phyloP scores from a whole-genome alignment of 2,888 invertebrate species.

The Diplazon laetatorius region DNA sequence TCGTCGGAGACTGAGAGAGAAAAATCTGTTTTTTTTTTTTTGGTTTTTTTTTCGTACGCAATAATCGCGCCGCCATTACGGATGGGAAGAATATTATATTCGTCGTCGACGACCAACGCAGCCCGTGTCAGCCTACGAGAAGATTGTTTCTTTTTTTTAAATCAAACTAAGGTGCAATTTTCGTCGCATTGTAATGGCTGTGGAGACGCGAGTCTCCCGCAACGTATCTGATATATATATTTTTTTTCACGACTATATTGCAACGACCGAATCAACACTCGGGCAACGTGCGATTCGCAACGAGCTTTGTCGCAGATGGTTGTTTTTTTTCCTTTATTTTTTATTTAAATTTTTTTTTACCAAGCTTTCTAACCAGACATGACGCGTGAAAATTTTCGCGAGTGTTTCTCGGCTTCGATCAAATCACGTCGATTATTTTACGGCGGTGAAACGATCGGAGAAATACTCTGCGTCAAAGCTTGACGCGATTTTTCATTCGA shows the following conservation, averaged over 20 bases:
- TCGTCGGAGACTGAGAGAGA: background rate
- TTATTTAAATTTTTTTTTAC: too few species aligned
- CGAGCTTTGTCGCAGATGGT: conserved; percentile 50
- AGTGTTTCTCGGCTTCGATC: conserved; percentile 15
- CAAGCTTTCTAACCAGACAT: conserved; percentile 31
- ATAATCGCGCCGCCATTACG: background rate
- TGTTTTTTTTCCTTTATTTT: too few species aligned
- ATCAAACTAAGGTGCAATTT: conserved; percentile 46
- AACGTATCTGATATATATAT: conserved; percentile 33
- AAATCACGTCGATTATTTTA: background rate
- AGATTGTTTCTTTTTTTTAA: conserved; percentile 58
- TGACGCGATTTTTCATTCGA: conserved; percentile 64
- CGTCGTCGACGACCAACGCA: background rate
- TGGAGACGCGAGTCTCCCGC: conserved; percentile 13
- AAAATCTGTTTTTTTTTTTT: background rate
- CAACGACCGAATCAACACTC: conserved; percentile 28
- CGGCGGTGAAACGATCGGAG: conserved; percentile 12
- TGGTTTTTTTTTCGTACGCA: background rate
- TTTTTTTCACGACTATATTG: conserved; percentile 36
- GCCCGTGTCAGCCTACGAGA: conserved; percentile 38
- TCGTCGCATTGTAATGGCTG: conserved; percentile 18
- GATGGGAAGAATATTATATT: background rate
- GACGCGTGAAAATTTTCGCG: conserved; percentile 8
- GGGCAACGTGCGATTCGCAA: conserved; percentile 35
- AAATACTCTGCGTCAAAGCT: conserved; percentile 61